Evolutionary conservation across 2,888 invertebrate genomes (phyloP), one percentile per base, ranked within the genome.

Genomic region (Sphaerophoria rueppellii): DNA sequence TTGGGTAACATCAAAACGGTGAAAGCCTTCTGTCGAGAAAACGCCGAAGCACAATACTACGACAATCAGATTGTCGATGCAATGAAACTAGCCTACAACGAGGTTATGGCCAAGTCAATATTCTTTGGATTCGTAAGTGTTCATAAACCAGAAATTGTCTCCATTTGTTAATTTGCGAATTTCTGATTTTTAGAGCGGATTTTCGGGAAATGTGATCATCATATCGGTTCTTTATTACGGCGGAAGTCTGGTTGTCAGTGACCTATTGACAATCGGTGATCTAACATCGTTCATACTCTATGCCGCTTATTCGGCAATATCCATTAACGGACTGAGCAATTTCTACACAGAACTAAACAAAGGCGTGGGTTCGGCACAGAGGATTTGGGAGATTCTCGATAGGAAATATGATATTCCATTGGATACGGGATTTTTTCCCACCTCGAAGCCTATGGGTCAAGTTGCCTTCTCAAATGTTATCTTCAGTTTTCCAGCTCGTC

Each of bases 311-410:
- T 96, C 98, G 14, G 98, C 98, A 11, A 94, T 98, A 40, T 97
- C 98, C 50, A 94, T 98, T 50, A 95, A 96, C 60, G 98, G 98
- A 11, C 90, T 99, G n/a, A 96, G 97, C 60, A 96, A 95, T 87
- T 98, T 98, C 91, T 99, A 98, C 90, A 95, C 98, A 0, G 98
- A 99, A 89, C 91, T 99, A 86, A 99, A 98, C 92, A 96, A 96
- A 90, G 98, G 98, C 0, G 92, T 99, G 4, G 99, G 99, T 0
- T 98, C 99, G 0, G 97, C 97, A 4, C 94, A 95, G 0, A 94
- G 98, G 71, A 93, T 99, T 34, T 98, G 98, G 95, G 95, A 98
- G 90, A 94, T 99, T 74, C 94, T 97, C 65, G 97, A 98, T 91
- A 94, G 97, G 65, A 90, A 94, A 87, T 96, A 98, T 4, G 89